Evolutionary conservation across 2,888 invertebrate genomes (phyloP).

Genomic region (Xylota sylvarum): DNA sequence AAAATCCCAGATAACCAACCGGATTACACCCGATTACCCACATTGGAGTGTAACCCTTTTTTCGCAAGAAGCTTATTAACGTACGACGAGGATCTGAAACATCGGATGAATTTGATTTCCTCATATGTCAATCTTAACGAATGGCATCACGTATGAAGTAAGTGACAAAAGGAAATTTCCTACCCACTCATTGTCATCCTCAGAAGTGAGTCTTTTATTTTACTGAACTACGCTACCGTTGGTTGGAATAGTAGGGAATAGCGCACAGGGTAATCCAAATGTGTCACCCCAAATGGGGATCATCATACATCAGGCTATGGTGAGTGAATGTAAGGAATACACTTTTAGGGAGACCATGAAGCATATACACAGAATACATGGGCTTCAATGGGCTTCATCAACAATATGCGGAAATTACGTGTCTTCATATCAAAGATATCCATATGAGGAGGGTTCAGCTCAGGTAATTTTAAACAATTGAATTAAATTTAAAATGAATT

Average conservation of each 20-base stretch:
- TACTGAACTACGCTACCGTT: constrained; percentile 26
- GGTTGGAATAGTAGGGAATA: constrained; percentile 3
- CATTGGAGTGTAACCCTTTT: constrained; percentile 40
- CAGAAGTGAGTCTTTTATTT: constrained; percentile 47
- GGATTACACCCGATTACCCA: constrained; percentile 58
- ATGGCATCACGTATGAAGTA: constrained; percentile 65
- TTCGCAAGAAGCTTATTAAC: constrained; percentile 45
- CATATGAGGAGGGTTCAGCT: not conserved
- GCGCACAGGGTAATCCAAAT: constrained; percentile 51
- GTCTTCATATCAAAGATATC: not conserved
- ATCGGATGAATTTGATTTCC: constrained; percentile 73
- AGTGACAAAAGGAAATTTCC: constrained; percentile 71
- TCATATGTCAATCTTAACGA: constrained; percentile 69
- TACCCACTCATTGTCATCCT: constrained; percentile 48
- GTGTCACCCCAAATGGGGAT: constrained; percentile 64
- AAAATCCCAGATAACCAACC: constrained; percentile 53
- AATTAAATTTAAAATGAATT: constrained; percentile 28
- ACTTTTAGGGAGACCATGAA: constrained; percentile 23
- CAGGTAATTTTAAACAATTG: constrained; percentile 24
- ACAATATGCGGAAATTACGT: constrained; percentile 26
- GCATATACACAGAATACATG: not conserved
- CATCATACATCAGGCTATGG: constrained; percentile 60
- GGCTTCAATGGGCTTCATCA: constrained; percentile 16
- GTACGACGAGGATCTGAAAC: constrained; percentile 45
- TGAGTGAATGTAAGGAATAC: constrained; percentile 33